Evolutionary conservation across 2,888 invertebrate genomes (phyloP), one percentile per base, ranked within the genome.

Genomic region (Zygothrica quintamaculata): DNA sequence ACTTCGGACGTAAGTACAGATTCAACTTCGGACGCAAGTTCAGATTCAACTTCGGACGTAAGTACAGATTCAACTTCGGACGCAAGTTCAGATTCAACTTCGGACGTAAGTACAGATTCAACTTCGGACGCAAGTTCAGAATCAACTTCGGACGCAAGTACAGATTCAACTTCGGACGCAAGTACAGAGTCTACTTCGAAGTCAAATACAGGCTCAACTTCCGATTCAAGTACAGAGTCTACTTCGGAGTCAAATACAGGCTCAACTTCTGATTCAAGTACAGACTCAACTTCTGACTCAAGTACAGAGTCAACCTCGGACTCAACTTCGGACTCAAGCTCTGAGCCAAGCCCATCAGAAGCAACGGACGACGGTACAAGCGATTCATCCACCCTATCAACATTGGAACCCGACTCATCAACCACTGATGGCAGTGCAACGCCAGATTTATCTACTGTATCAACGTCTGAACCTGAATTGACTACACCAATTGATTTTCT

Each of bases 221-320:
- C 18, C 5, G 18, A 22, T 2, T 22, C 18, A 3, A 22, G 3
- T 22, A 3, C 18, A 3, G 18, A 22, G 3, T 22, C 18, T 22
- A 22, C 3, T 22, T 31, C 40, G 29, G 60, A 37, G 34, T 26
- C 40, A 13, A 61, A 58, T 7, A 61, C 47, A 1, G 50, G 42
- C 12, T 22, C 9, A 0, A 31, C 31, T 6, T 11, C 13, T 15
- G 13, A 43, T 3, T 12, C 26, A 3, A 15, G 13, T 25, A 13
- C 26, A 8, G 22, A 53, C 36, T 44, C 53, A 1, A 48, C 65
- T 3, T 58, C 66, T 9, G 29, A 29, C n/a, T n/a, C 29, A 3
- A 29, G 7, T 29, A 3, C 29, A 3, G 29, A 29, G 5, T 9
- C 29, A 7, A 47, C 56, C 0, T 16, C 16, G 0, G 51, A 29